These are phyloP conservation scores for Coelopa pilipes DNA, from an alignment of 2,888 invertebrate species.

Conservation along the genomic window DNA sequence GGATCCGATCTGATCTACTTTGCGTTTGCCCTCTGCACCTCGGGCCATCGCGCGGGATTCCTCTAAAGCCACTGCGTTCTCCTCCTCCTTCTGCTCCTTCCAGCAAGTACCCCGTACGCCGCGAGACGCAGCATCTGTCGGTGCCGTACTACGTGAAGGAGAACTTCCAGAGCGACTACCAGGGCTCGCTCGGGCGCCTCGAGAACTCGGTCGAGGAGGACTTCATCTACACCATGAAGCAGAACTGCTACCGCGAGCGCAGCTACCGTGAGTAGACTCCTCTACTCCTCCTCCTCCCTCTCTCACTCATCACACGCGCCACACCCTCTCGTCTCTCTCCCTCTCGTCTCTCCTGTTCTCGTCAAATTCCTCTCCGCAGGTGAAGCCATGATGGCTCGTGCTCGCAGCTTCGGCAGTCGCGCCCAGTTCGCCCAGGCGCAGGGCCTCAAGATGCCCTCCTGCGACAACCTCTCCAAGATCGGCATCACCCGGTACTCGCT, in stretches of 20 bases:
- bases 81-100: background rate
- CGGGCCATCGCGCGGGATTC: too few species aligned
- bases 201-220: conserved; percentile 97
- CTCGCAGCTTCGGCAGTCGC: conserved; percentile 89
- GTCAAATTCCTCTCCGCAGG: conserved; percentile 64
- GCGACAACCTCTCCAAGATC: conserved; percentile 77
- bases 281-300: conserved; percentile 6
- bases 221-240: conserved; percentile 83
- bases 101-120: conserved; percentile 73
- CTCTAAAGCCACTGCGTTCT: background rate
- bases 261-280: conserved; percentile 73
- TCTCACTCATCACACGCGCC: too few species aligned
- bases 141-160: conserved; percentile 96
- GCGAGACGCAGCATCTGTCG: conserved; percentile 80
- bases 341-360: background rate
- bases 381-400: conserved; percentile 94
- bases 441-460: conserved; percentile 82
- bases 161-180: conserved; percentile 84
- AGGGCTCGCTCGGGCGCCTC: conserved; percentile 84
- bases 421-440: conserved; percentile 84
- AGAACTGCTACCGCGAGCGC: conserved; percentile 92
- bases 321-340: too few species aligned
- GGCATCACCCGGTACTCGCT: conserved; percentile 56
- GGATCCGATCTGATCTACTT: background rate
- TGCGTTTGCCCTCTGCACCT: background rate